Percentiles rank a stretch among this genome's conserved stretches.
Conservation (phyloP, 1,140 invertebrate species). For the Pygmarrhopalites habei region DNA sequence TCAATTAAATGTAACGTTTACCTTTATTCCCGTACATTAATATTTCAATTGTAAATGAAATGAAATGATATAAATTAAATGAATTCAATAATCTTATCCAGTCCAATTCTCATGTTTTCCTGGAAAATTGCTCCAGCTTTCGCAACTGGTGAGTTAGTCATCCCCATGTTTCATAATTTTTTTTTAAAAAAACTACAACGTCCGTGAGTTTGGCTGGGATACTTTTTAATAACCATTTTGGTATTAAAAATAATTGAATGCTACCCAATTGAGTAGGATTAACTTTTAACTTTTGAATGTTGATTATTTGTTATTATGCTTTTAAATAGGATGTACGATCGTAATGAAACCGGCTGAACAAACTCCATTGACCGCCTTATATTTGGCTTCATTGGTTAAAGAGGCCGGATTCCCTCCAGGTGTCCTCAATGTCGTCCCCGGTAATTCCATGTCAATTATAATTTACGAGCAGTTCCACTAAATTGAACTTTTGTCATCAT, state of each 20-base stretch:
- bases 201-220: not conserved
- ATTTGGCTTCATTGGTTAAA: slow-evolving; percentile 66
- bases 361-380: slow-evolving; percentile 79
- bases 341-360: slow-evolving; percentile 73
- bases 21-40: too few species aligned
- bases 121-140: slow-evolving; percentile 83
- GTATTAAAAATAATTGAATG: not conserved
- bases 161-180: not conserved
- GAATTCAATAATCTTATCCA: too few species aligned
- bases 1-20: too few species aligned
- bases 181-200: not conserved
- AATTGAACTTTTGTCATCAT: too few species aligned
- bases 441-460: not conserved
- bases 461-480: too few species aligned
- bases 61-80: too few species aligned
- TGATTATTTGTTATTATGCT: not conserved
- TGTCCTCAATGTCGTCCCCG: slow-evolving; percentile 75
- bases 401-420: slow-evolving; percentile 85
- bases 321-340: slow-evolving; percentile 62
- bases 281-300: not conserved
- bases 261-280: not conserved
- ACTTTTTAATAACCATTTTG: not conserved
- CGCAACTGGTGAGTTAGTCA: slow-evolving; percentile 46
- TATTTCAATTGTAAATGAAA: too few species aligned
- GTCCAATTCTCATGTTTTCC: slow-evolving; percentile 62